These are phyloP conservation scores for Catharus ustulatus DNA, from an alignment of 2,797 vertebrate species.

Conservation along the genomic window DNA sequence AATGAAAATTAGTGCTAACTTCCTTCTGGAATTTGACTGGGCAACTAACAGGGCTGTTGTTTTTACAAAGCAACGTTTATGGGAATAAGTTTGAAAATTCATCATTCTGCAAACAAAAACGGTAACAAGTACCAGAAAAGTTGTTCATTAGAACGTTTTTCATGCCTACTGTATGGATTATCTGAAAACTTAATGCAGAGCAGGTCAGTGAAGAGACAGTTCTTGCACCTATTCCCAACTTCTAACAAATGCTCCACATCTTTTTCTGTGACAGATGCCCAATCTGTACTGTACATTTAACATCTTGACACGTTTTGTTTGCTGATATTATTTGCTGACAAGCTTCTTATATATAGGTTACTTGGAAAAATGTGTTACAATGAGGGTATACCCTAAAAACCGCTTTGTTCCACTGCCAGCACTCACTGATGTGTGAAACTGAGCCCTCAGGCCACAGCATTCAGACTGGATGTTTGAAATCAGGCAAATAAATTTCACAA, in stretches of 20 bases:
- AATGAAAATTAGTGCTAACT: not conserved
- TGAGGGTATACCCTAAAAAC: not conserved
- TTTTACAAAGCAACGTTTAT: not conserved
- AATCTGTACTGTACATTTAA: not conserved
- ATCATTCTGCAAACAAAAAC: not conserved
- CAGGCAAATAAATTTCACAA: not conserved
- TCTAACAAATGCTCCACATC: not conserved
- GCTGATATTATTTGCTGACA: not conserved
- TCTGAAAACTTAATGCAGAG: not conserved
- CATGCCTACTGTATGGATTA: not conserved
- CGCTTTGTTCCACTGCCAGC: not conserved
- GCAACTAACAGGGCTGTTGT: not conserved
- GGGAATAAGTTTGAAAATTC: not conserved
- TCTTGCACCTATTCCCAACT: not conserved
- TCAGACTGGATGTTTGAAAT: not conserved
- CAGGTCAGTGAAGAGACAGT: not conserved
- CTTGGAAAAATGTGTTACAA: not conserved
- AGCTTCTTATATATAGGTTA: not conserved
- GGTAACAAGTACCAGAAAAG: not conserved
- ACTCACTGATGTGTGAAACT: not conserved
- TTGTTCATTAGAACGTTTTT: not conserved
- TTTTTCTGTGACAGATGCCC: conserved; percentile 9
- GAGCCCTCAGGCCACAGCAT: not conserved
- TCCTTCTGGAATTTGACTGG: not conserved
- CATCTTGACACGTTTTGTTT: not conserved